Base-by-base conservation (phyloP, 1,140 invertebrate species). In the Drosophila tsacasi region DNA sequence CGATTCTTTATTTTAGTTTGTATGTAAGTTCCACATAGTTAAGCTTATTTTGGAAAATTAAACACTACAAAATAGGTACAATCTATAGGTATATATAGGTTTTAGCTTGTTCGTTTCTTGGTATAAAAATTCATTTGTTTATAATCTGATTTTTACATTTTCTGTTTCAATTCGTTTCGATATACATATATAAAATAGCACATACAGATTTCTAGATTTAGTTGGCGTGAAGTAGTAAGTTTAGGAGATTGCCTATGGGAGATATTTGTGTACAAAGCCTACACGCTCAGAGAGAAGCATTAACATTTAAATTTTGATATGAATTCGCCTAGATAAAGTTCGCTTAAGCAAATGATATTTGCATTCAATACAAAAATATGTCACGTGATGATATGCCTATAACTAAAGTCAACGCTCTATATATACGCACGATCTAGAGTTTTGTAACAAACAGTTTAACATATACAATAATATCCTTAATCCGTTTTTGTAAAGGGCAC, bases 331-430 rank as follows among this genome's bases (percentile, higher is more conserved):
- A 68, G 10, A 62, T 52, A 50, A 62, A 60, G 30, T 60, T 50
- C 42, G 55, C 10, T 74, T 23, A 85, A 79, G 83, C 83, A 84
- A 83, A 83, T 76, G 52, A 84, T 67, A 71, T 72, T 75, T 87
- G 69, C 66, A 59, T 75, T 72, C 46, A 63, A 89, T 89, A 89
- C 69, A 87, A 84, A 89, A 75, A 87, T 69, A 78, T 78, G 64
- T 65, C 42, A 65, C 69, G 64, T 75, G 81, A 89, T 55, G 52
- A 55, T 87, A 89, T 89, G 84, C 84, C 78, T 87, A 89, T 50
- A 83, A 89, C 82, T 84, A 87, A 87, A 66, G 79, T 87, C 81
- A 89, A 87, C 85, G 84, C 81, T 72, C 49, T 83, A 63, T 59
- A 79, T 84, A 72, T 67, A 44, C 58, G 63, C 30, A 40, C 54